Evolutionary conservation across 2,888 invertebrate genomes (phyloP).

Genomic region (Lottia gigantea): DNA sequence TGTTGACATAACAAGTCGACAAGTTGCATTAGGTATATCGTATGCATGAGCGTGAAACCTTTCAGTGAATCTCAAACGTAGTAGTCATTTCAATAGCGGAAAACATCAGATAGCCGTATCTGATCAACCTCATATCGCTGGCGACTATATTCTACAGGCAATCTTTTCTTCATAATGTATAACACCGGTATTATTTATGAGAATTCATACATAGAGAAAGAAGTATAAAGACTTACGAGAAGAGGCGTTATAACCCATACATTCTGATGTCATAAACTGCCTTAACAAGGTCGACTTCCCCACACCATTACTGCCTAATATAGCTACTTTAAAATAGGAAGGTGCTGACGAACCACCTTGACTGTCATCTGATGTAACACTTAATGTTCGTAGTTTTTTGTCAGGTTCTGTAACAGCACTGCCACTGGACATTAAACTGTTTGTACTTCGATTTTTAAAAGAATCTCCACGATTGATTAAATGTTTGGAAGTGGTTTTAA

Average conservation of each 20-base stretch:
- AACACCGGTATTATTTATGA: background rate
- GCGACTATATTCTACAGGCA: no score
- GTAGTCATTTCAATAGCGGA: no score
- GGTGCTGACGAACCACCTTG: constrained; percentile 22
- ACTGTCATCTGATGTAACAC: constrained; percentile 17
- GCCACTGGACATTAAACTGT: constrained; percentile 78
- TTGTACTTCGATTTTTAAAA: constrained; percentile 85
- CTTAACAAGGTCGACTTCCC: constrained; percentile 78
- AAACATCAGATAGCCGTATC: no score
- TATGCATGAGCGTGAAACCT: no score
- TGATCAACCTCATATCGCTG: no score
- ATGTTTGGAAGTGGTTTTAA: constrained; percentile 91
- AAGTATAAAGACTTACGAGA: constrained; percentile 15
- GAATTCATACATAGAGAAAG: background rate
- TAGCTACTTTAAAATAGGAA: constrained; percentile 73
- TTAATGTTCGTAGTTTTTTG: constrained; percentile 23
- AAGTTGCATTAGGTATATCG: no score
- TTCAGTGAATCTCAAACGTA: no score
- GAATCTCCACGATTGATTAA: constrained; percentile 90
- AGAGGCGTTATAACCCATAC: constrained; percentile 70
- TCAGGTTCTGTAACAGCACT: constrained; percentile 69
- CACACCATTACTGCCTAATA: constrained; percentile 76
- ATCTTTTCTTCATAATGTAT: no score
- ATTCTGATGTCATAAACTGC: constrained; percentile 79
- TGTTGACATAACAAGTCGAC: no score